phyloP scores from a whole-genome alignment of 2,113 vertebrate genomes.

The Rhinopithecus roxellana region DNA sequence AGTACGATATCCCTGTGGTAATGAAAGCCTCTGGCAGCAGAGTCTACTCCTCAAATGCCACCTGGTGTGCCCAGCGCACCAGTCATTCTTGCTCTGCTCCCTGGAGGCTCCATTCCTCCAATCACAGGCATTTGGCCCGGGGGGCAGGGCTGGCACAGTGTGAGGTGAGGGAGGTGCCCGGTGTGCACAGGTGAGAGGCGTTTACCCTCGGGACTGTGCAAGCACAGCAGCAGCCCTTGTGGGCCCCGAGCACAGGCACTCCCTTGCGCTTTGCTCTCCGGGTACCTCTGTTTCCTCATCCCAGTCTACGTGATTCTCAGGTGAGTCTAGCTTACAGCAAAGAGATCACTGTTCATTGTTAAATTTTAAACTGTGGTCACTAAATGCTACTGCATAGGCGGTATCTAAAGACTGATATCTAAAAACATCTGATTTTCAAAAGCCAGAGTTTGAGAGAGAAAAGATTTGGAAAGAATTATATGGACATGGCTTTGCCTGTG shows the following conservation, averaged over 20 bases:
- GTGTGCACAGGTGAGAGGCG: accelerated
- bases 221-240: accelerated
- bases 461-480: background rate
- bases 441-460: background rate
- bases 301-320: accelerated
- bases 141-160: too few species aligned
- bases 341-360: background rate
- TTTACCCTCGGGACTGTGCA: background rate
- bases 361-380: background rate
- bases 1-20: too few species aligned
- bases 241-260: accelerated
- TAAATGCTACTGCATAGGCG: background rate
- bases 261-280: accelerated
- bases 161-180: accelerated
- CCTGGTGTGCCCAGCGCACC: accelerated
- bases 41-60: background rate
- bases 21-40: background rate
- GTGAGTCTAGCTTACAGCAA: background rate
- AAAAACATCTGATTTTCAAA: background rate
- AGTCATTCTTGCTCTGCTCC: accelerated
- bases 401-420: background rate
- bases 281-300: background rate
- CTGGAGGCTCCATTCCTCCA: background rate
- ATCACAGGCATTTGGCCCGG: accelerated
- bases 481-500: accelerated